Base-by-base conservation (phyloP, 2,113 vertebrate species). In the Myiozetetes cayanensis region DNA sequence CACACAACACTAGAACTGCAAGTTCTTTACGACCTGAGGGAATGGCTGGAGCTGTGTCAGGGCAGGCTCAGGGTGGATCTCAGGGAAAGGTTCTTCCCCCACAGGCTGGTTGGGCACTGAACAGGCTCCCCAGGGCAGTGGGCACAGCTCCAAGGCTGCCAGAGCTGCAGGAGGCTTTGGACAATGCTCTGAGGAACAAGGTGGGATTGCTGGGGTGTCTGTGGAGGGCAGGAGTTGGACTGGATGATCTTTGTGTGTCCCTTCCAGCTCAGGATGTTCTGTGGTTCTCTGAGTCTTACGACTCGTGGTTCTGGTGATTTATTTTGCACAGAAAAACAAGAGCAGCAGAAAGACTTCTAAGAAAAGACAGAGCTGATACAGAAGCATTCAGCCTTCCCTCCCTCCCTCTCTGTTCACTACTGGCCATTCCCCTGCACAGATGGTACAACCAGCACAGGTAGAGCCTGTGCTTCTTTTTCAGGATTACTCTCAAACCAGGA, bases 141-240 rank as follows among this genome's bases (percentile, higher is more conserved):
- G 68, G 22, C 77, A 50, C 52, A 1, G 70, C 70, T 53, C 86
- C 20, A 41, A 75, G 46, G 61, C 87, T 89, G 78, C 61, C 87
- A 89, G 33, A 89, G 87, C 78, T 82, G 10, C 70, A 63, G 72
- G 73, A 33, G 84, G 20, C 2, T 76, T 68, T 59, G 72, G 52
- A 1, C 20, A 35, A 37, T 0, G 4, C 62, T 58, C 35, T 20
- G 53, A 56, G 62, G 87, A 44, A 6, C 78, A 61, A 39, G 53
- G 3, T 27, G 76, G 33, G 39, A 0, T 7, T 75, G 22, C 0
- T 62, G 62, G 47, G 28, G 58, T 4, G 23, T 24, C 33, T 59
- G 61, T 4, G 52, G 33, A 67, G 86, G 33, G 14, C 14, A 1
- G 31, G 37, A 0, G 37, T 0, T 27, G 44, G 2, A 0, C 6